Evolutionary conservation across 2,888 invertebrate species (phyloP), one percentile per base, ranked within the genome.

Genomic region (Drosophila anceps): DNA sequence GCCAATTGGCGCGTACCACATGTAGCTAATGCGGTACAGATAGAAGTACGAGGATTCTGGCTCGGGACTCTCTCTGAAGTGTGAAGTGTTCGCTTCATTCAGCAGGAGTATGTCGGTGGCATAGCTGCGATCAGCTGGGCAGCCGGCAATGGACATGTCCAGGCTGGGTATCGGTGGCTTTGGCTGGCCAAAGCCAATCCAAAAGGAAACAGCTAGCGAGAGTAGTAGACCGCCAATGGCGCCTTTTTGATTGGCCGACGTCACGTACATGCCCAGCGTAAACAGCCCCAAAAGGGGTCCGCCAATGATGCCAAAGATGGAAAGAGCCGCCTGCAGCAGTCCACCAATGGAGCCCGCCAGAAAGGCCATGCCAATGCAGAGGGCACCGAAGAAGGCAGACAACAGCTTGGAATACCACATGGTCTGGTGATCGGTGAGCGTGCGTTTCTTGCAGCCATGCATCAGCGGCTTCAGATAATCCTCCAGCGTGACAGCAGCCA

Each of bases 211-310:
- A 0, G 94, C 93, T 69, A 98, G 93, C 0, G 97, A 96, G 7
- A 93, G 85, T 0, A 95, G 54, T 3, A 97, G 92, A 0, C 96
- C 97, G 13, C 94, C 85, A 12, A 96, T 93, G 0, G 95, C 96
- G 33, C 98, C 98, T 92, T 93, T 94, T 92, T 97, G 95, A 90
- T 96, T 97, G 7, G 96, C 95, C 60, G 93, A 94, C 15, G 96
- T 95, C 43, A 96, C 95, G 78, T 96, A 95, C 96, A 98, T 97
- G 80, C 98, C 98, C 33, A 98, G 93, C 0, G 97, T 96, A 91
- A 98, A 98, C 1, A 98, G 93, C 0, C 96, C 98, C 29, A 98
- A 93, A n/a, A 98, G 92, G 0, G 98, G 98, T 0, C 98, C 98
- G 0, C 98, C 98, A 4, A 97, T 95, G 0, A 97, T 96, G 1